Base-by-base conservation (phyloP, 23 tunicate species). In the Halocynthia aurantium region DNA sequence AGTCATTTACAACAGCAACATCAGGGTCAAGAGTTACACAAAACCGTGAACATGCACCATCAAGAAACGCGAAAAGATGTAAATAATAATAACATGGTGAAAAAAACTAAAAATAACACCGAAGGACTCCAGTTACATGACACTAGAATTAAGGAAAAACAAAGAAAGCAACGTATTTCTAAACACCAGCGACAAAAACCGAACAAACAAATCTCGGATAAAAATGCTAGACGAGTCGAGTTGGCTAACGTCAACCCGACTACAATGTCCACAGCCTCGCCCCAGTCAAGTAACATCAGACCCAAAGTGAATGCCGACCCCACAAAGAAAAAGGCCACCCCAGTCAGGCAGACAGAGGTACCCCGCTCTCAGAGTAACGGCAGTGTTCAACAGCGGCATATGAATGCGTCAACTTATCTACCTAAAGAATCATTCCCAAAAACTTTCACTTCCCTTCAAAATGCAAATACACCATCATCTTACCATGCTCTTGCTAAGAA, bases 241-340 rank as follows among this genome's bases (percentile, higher is more conserved):
- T 40, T 21, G 15, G 2, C 19, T 12, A 13, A 13, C 40, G 22
- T 5, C 22, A 67, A 4, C 21, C 12, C 50, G 12, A 20, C 21
- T 15, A 11, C 72, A 4, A 20, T 17, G 12, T 9, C 10, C 31
- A 49, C 10, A 0, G 15, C 10, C 6, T 8, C 31, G 5, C 49
- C 49, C 22, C 70, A 65, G 9, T 74, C 64, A 8, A 84, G 87
- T 68, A 77, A 61, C 20, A 58, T 89, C 51, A 80, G 79, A 21
- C 96, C 96, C 2, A 89, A 89, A 80, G 77, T 87, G 22, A 89
- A 83, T 50, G 96, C 96, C 6, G 96, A 89, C 55, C 96, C 96
- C 0, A 89, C 84, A 11, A 74, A 55, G 57, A 78, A 31, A 31
- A 31, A 31, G 4, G 44, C 4, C 44, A 31, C 4, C 4, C 44